Percentiles rank a stretch among this genome's conserved stretches.
Evolutionary conservation across 2,797 vertebrate species (phyloP).

Genomic region (Molossus molossus): DNA sequence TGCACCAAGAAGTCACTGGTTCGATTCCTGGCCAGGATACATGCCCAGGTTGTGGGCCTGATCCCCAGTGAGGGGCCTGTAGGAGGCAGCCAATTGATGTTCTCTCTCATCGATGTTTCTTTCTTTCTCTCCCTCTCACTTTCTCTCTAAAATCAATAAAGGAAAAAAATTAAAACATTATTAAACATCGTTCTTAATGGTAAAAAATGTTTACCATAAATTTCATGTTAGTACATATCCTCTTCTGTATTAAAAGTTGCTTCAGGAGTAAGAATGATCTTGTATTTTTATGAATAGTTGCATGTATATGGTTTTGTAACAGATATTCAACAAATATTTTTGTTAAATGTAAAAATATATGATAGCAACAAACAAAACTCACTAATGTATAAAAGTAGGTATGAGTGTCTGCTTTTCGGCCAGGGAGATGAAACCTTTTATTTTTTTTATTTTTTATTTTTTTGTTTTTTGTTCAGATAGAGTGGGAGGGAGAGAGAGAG

Average conservation of each 20-base stretch:
- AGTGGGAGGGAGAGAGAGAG: too few relatives aligned
- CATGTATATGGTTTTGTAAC: background rate
- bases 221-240: background rate
- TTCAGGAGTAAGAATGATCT: background rate
- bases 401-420: conserved; percentile 1
- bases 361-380: background rate
- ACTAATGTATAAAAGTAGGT: background rate
- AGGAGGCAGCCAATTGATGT: too few relatives aligned
- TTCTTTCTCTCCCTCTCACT: too few relatives aligned
- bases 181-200: background rate
- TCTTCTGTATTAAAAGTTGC: background rate
- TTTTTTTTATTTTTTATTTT: too few relatives aligned
- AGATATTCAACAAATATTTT: conserved; percentile 34
- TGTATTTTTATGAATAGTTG: background rate
- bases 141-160: too few relatives aligned
- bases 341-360: conserved; percentile 20
- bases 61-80: too few relatives aligned
- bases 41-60: too few relatives aligned
- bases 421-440: background rate
- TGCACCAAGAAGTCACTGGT: too few relatives aligned
- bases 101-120: too few relatives aligned
- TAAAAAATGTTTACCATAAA: background rate
- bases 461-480: too few relatives aligned
- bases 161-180: background rate
- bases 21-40: too few relatives aligned